Evolutionary conservation across 2,888 invertebrate species (phyloP), one percentile per base, ranked within the genome.

Genomic region (Agrotis exclamationis): DNA sequence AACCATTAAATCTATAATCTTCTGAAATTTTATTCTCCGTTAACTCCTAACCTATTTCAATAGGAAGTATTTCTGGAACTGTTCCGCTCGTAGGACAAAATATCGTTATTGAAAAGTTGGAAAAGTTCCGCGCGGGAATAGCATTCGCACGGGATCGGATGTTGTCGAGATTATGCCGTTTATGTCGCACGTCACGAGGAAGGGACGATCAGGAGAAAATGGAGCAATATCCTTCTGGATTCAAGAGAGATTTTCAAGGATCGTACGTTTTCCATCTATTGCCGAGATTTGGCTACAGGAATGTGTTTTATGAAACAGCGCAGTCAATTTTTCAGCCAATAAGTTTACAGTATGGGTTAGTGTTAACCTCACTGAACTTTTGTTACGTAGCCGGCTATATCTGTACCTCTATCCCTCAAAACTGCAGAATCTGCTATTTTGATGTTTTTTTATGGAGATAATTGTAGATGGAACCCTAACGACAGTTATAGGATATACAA

Each of bases 41-140:
- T 51, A 59, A 48, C 45, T 63, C 9, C 20, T 14, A 3, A 50
- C 50, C 39, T 5, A 70, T 53, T 79, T 63, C 24, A 69, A 59
- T 70, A 51, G 64, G 54, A 74, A 74, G 68, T 79, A 57, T 70
- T 53, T 63, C 24, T 50, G 59, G 60, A 70, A 68, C 69, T 28
- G 62, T 65, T 74, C n/a, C 57, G 20, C 47, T 63, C 6, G 57
- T 33, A 51, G 47, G 53, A 79, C 56, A 70, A 79, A n/a, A 74
- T 75, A 77, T 64, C 63, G 64, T 75, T 76, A 76, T 81, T 78
- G 74, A 75, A 77, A 75, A 77, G 74, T 80, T 81, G 63, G 64
- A n/a, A 22, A 63, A 74, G 66, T 74, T 74, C 65, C 59, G 60
- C 62, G 48, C 56, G n/a, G 59, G 60, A 60, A 76, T 74, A 65